phyloP scores from a whole-genome alignment of 1,140 invertebrate species.

The Leucophenga varia region DNA sequence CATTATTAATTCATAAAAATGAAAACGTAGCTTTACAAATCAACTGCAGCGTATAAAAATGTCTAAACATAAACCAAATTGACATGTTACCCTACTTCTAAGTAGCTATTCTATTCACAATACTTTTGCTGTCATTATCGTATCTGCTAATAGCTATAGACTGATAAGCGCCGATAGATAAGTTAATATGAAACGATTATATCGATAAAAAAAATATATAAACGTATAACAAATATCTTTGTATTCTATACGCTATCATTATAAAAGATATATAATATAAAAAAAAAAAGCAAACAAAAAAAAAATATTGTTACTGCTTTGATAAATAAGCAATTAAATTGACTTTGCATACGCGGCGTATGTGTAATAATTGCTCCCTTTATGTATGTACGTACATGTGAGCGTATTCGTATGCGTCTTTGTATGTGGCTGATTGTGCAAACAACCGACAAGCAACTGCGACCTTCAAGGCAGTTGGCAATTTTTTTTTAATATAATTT shows the following conservation, averaged over 20 bases:
- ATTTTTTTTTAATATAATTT: constrained; percentile 16
- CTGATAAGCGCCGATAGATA: too few relatives aligned
- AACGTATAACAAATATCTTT: constrained; percentile 31
- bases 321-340: constrained; percentile 13
- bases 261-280: constrained; percentile 16
- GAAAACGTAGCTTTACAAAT: too few relatives aligned
- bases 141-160: too few relatives aligned
- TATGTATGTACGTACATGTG: constrained; percentile 30
- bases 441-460: constrained; percentile 48
- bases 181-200: not conserved
- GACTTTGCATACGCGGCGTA: constrained; percentile 25
- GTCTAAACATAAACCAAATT: too few relatives aligned
- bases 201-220: constrained; percentile 6
- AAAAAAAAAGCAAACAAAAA: not conserved
- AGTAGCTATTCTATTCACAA: too few relatives aligned
- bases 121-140: too few relatives aligned
- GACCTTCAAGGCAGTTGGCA: constrained; percentile 31
- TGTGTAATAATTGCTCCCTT: constrained; percentile 31
- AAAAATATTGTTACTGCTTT: constrained; percentile 8
- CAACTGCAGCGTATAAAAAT: too few relatives aligned
- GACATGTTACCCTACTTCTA: too few relatives aligned
- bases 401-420: too few relatives aligned
- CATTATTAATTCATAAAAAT: too few relatives aligned
- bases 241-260: constrained; percentile 18
- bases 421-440: too few relatives aligned